Base-by-base conservation (phyloP, 2,888 invertebrate genomes). In the Brachylomia viminalis region DNA sequence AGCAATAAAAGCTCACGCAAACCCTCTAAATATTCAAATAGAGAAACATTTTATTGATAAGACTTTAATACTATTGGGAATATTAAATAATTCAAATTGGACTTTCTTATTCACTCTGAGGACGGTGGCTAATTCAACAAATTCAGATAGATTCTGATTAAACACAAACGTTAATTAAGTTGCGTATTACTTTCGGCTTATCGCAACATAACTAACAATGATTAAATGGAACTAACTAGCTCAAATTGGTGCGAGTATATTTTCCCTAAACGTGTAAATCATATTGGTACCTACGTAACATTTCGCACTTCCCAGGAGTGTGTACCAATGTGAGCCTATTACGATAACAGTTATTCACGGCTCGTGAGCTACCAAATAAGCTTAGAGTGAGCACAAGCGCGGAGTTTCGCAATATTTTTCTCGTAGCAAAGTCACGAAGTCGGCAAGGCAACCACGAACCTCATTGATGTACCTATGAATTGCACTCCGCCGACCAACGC, bases 321-420 rank as follows among this genome's bases (percentile, higher is more conserved):
- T 89, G 86, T 90, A 79, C 73, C 79, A 82, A 90, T 90, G 89
- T 88, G 89, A 88, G 89, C 90, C 90, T 90, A 91, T 93, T 92
- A 93, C 92, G 91, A 92, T 93, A 93, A 94, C 94, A 91, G 94
- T 93, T 93, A 94, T 92, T 92, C 92, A 88, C 90, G 90, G 90
- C 91, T 93, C 94, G 94, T 94, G 94, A 93, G 91, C 93, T 92
- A 92, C 93, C 94, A 94, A 95, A 94, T 92, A 93, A 93, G 93
- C 91, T 90, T 90, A 81, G 82, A 88, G 88, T 88, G 88, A 90
- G 88, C 88, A 87, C 86, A 90, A 86, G 85, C 81, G 82, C 86
- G 70, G 62, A 85, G 87, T 93, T 93, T 93, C 90, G 92, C 90
- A 95, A 94, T 91, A 93, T 92, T 93, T 93, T 93, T 92, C 92